phyloP scores from a whole-genome alignment of 2,113 vertebrate genomes.

The Callorhinus ursinus region DNA sequence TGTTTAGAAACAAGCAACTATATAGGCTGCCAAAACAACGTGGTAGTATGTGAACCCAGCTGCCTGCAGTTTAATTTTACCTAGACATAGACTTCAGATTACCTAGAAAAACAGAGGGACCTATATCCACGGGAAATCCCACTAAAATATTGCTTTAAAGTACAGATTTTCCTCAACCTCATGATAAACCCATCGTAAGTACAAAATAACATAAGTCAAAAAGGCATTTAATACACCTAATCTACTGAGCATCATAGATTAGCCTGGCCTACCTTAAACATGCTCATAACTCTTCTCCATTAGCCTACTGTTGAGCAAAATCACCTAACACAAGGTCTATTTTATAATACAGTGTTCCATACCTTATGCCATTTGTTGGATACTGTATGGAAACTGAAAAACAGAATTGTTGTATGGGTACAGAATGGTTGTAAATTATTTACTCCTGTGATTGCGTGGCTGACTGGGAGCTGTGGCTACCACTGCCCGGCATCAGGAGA shows the following conservation, averaged over 20 bases:
- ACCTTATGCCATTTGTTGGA: background rate
- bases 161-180: background rate
- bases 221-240: background rate
- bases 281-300: background rate
- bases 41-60: background rate
- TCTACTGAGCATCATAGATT: background rate
- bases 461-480: background rate
- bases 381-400: background rate
- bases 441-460: background rate
- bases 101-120: background rate
- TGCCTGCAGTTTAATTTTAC: background rate
- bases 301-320: background rate
- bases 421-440: background rate
- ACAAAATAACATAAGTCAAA: background rate
- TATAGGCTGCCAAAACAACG: background rate
- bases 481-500: background rate
- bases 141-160: constrained; percentile 1
- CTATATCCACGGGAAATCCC: background rate
- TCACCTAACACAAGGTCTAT: background rate
- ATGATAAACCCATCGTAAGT: background rate
- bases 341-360: background rate
- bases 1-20: background rate
- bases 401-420: background rate
- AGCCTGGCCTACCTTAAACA: background rate
- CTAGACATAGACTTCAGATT: background rate